phyloP scores from a whole-genome alignment of 2,888 invertebrate genomes.

The Lamellibrachia columna region DNA sequence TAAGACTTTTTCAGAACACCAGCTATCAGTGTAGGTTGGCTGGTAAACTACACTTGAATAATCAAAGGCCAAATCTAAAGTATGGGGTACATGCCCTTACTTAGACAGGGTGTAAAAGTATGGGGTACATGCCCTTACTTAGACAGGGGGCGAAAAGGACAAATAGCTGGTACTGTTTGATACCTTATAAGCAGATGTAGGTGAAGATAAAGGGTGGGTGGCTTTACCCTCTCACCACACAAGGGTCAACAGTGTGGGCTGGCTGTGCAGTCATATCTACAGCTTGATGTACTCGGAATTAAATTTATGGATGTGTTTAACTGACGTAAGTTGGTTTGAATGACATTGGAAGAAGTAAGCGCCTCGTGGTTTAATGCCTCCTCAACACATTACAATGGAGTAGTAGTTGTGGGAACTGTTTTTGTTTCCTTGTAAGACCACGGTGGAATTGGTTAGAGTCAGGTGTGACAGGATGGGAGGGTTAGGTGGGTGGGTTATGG shows the following conservation, averaged over 20 bases:
- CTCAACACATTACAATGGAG: not conserved
- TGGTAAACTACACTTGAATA: not conserved
- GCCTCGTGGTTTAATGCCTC: not conserved
- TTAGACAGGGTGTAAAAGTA: too few relatives aligned
- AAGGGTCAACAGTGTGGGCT: not conserved
- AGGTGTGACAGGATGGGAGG: too few relatives aligned
- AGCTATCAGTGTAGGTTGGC: not conserved
- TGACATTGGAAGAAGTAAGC: not conserved
- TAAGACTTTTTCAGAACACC: not conserved
- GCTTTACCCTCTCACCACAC: not conserved
- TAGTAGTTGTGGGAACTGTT: not conserved
- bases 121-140: not conserved
- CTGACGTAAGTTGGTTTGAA: not conserved
- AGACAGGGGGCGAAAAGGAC: not conserved
- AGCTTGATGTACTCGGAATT: not conserved
- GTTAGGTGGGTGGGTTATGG: too few relatives aligned
- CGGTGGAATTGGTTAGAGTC: too few relatives aligned
- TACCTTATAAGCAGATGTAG: not conserved
- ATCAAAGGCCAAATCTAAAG: not conserved
- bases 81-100: too few relatives aligned
- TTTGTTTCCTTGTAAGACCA: not conserved
- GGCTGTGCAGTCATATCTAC: not conserved
- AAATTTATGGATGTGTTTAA: not conserved
- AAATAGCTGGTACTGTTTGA: not conserved
- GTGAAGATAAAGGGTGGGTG: not conserved